Evolutionary conservation across 2,797 vertebrate species (phyloP), one percentile per base, ranked within the genome.

Genomic region (Neosalanx taihuensis): DNA sequence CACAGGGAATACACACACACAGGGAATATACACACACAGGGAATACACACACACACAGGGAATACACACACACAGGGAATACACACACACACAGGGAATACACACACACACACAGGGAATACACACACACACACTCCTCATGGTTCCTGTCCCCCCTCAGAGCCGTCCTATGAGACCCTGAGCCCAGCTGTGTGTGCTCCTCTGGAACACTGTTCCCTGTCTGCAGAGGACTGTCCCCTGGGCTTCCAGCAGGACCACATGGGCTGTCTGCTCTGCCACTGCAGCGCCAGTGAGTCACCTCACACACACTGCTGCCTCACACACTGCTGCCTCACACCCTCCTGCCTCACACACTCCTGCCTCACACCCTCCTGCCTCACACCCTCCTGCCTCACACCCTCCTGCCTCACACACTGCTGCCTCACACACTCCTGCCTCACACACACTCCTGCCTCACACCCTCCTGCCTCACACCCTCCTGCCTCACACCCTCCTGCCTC

Each of bases 191-290:
- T 94, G 1, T 94, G 93, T 71, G 88, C 91, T 7, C 91, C 88
- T 0, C 83, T 94, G 86, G 89, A 92, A 73, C 93, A 94, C 91
- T 94, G 93, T 84, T 89, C 91, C 58, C 79, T 94, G 33, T 92
- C 92, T 7, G 91, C 60, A 41, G 88, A 74, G 0, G 91, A 94
- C 63, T 94, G 93, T 64, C 93, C 91, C 2, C 90, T 82, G 26
- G 93, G 93, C 75, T 94, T 94, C 83, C 86, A 89, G 41, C 93
- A 92, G 67, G 91, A 94, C 82, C 75, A 66, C n/a, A 92, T 90
- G 18, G 93, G 93, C 76, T 94, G 93, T 74, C 88, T 94, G 51
- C 91, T 94, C 65, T 94, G 93, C 86, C 90, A 92, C 56, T 94
- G 93, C 80, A 89, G 93, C 76, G 88, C 76, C 75, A 93, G 93